Base-by-base conservation (phyloP, 53 echinoderm and acorn worm genomes). In the Hippasteria phrygiana region DNA sequence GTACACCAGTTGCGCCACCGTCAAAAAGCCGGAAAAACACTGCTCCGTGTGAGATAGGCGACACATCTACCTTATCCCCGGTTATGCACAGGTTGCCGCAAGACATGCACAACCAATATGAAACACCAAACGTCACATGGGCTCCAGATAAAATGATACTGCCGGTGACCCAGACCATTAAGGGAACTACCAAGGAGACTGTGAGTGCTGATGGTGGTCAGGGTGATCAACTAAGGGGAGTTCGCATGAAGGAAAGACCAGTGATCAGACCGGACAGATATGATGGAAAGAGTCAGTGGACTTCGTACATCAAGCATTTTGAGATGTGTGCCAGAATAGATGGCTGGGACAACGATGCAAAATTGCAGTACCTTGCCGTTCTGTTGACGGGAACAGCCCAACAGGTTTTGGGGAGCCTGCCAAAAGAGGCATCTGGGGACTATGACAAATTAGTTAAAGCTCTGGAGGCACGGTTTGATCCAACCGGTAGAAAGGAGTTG, bases 251-350 rank as follows among this genome's bases (percentile, higher is more conserved):
- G 9, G 75, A 75, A 50, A 71, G 74, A 29, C 62, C 55, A 24
- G 74, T 74, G 16, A 87, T 74, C 9, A 87, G 62, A 22, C 91
- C 88, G 9, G 71, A 78, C 45, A 71, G 53, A 35, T 88, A 62
- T 74, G 82, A 88, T 76, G 89, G 89, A 0, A 88, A 39, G 32
- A 69, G 75, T 10, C 78, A 62, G 14, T 83, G 85, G 76, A 87
- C 69, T 17, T 73, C 89, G 35, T 92, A 92, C 55, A 16, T 65
- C 34, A 75, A 29, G 14, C 92, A 92, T 18, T 92, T 92, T 69
- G 84, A 92, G 43, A 64, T 92, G 54, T 51, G 82, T 35, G 77
- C 84, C 1, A 48, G 37, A 43, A 39, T 83, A 4, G 89, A 92
- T 42, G 76, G 76, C 11, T 89, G 77, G 92, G 59, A 59, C 55